Evolutionary conservation across 2,888 invertebrate species (phyloP).

Genomic region (Lapara coniferarum): DNA sequence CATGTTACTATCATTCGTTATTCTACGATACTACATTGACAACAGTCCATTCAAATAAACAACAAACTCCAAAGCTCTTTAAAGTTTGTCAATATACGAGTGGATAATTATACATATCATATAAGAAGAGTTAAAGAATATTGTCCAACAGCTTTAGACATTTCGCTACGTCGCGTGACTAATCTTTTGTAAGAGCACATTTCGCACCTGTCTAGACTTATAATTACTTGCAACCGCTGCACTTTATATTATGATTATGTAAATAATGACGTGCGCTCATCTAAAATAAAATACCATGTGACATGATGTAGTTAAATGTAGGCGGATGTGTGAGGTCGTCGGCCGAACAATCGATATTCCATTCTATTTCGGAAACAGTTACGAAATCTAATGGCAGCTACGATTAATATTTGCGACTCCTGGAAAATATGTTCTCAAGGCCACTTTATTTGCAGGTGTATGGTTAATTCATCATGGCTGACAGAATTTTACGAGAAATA

Average conservation of each 20-base stretch:
- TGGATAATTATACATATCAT: no score
- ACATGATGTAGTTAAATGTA: slow-evolving; percentile 27
- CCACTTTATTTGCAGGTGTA: no score
- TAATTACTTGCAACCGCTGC: slow-evolving; percentile 1
- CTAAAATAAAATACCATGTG: slow-evolving; percentile 15
- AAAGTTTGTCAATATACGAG: no score
- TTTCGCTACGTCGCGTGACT: neutral
- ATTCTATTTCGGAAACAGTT: slow-evolving; percentile 48
- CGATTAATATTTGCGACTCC: neutral
- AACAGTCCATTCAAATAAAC: no score
- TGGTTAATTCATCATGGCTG: no score
- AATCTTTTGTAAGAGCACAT: slow-evolving; percentile 4
- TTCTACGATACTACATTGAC: no score
- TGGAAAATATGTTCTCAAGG: neutral
- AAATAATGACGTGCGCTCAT: slow-evolving; percentile 5
- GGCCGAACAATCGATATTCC: slow-evolving; percentile 51
- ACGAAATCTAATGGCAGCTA: neutral
- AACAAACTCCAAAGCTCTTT: no score
- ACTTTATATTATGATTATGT: neutral
- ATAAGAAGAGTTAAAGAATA: neutral
- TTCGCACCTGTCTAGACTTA: slow-evolving; percentile 10
- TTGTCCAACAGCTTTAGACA: neutral
- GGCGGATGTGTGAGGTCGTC: slow-evolving; percentile 51
- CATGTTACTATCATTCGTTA: no score
- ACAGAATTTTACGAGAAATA: no score